Conservation (phyloP, 2,797 vertebrate species). For the Okamejei kenojei region DNA sequence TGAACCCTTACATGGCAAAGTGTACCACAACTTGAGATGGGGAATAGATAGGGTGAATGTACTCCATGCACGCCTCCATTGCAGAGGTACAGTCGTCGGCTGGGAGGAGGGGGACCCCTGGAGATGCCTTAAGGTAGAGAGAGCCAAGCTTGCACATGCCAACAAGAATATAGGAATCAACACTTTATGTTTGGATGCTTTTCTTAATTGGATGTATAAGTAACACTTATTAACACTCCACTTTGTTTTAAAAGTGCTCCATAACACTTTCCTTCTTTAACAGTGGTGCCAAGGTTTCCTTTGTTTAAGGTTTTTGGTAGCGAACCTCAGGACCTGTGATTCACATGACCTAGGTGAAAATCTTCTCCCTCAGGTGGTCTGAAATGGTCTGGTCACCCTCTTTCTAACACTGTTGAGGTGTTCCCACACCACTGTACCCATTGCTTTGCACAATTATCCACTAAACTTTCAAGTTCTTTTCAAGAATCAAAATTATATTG, state of each 20-base stretch:
- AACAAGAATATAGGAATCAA: too few species aligned
- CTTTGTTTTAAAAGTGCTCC: background rate
- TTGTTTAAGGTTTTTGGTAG: background rate
- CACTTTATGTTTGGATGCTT: too few species aligned
- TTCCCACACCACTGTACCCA: background rate
- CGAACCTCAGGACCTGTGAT: background rate
- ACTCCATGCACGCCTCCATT: too few species aligned
- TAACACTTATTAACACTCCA: background rate
- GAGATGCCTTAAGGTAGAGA: too few species aligned
- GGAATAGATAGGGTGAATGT: too few species aligned
- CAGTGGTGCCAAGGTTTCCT: background rate
- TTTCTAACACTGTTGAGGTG: background rate
- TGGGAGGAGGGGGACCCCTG: too few species aligned
- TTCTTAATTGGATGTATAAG: too few species aligned
- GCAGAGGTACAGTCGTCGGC: too few species aligned
- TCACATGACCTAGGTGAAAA: background rate
- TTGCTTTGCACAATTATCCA: background rate
- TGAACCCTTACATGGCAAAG: too few species aligned
- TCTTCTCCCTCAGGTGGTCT: background rate
- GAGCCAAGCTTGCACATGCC: too few species aligned
- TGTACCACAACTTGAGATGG: background rate
- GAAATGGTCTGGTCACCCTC: background rate
- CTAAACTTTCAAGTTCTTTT: background rate
- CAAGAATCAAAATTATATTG: background rate
- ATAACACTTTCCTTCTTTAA: constrained; percentile 14